Conservation (phyloP, 2,888 invertebrate genomes). For the Sepiola atlantica region DNA sequence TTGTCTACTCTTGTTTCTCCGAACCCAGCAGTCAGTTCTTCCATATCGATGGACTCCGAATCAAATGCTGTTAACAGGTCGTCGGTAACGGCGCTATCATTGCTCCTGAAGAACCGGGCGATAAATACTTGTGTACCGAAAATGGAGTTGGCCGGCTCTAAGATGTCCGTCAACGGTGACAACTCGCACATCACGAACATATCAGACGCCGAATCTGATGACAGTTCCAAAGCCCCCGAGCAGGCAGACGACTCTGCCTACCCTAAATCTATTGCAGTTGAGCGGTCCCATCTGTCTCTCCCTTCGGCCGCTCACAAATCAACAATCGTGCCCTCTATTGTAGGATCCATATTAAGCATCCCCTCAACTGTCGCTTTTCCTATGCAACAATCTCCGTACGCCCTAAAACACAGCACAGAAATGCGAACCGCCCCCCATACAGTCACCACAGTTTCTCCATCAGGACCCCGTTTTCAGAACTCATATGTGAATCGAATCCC, state of each 20-base stretch:
- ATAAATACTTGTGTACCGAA: slow-evolving; percentile 49
- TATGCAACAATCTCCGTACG: slow-evolving; percentile 43
- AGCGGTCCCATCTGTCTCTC: slow-evolving; percentile 34
- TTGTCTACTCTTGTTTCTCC: slow-evolving; percentile 36
- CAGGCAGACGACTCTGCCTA: not conserved
- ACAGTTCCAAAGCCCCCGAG: slow-evolving; percentile 11
- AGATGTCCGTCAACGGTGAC: slow-evolving; percentile 32
- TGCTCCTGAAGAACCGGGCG: slow-evolving; percentile 64
- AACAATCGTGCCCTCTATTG: slow-evolving; percentile 43
- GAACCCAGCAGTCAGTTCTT: slow-evolving; percentile 36
- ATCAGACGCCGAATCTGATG: slow-evolving; percentile 46
- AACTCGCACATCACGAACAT: slow-evolving; percentile 41
- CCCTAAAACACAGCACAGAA: slow-evolving; percentile 24
- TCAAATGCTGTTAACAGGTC: slow-evolving; percentile 56
- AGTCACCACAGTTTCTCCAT: slow-evolving; percentile 40
- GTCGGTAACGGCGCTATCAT: slow-evolving; percentile 66
- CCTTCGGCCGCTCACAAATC: slow-evolving; percentile 24
- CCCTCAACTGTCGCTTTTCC: slow-evolving; percentile 50
- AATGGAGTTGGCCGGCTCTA: not conserved
- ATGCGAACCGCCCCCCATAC: not conserved
- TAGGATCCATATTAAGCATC: slow-evolving; percentile 50
- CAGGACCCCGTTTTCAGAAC: slow-evolving; percentile 43
- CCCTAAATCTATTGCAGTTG: slow-evolving; percentile 37
- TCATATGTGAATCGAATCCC: slow-evolving; percentile 42
- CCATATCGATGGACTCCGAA: slow-evolving; percentile 45